Evolutionary conservation across 2,888 invertebrate species (phyloP).

Genomic region (Aporophyla lueneburgensis): DNA sequence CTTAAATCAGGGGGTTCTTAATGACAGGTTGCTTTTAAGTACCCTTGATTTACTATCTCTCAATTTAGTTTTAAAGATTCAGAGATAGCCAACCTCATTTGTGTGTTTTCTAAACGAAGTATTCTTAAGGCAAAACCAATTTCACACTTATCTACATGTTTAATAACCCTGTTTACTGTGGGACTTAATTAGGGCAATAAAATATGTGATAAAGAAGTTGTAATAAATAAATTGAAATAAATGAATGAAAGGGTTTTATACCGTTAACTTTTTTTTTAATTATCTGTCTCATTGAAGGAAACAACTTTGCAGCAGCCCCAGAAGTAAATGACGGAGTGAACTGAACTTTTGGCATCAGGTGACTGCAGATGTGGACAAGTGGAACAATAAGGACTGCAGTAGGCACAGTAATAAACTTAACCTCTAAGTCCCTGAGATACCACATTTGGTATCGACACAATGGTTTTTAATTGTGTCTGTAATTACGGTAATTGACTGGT

Average conservation of each 20-base stretch:
- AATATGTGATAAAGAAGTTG: not conserved
- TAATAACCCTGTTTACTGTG: not conserved
- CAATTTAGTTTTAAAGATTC: not conserved
- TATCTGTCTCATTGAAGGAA: not conserved
- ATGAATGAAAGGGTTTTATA: not conserved
- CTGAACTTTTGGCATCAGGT: not conserved
- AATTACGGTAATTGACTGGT: no score
- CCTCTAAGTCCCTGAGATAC: no score
- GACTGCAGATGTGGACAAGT: not conserved
- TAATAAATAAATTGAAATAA: not conserved
- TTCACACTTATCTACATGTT: not conserved
- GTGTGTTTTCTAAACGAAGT: not conserved
- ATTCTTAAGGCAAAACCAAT: not conserved
- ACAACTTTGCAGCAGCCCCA: not conserved
- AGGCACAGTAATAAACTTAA: not conserved
- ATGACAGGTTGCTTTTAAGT: not conserved
- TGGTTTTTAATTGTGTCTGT: no score
- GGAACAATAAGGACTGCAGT: no score
- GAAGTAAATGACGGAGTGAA: not conserved
- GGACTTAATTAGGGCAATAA: constrained; percentile 5
- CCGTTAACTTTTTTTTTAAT: no score
- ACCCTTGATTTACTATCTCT: constrained; percentile 1
- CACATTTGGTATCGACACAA: no score
- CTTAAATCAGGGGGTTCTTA: not conserved
- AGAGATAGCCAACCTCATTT: not conserved